Evolutionary conservation across 2,888 invertebrate genomes (phyloP).

Genomic region (Tillus elongatus): DNA sequence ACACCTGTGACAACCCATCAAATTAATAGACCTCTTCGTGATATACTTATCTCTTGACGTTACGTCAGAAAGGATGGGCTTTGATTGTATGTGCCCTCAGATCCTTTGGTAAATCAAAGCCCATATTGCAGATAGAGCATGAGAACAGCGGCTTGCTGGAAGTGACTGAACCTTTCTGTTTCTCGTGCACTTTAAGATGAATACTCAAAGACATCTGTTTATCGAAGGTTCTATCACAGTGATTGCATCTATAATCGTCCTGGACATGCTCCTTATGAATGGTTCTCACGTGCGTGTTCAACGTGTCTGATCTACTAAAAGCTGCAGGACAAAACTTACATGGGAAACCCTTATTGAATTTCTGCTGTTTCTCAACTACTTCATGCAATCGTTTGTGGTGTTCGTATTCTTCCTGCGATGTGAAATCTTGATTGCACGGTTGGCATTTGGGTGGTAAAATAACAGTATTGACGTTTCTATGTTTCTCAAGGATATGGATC

Average conservation of each 20-base stretch:
- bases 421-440: slow-evolving; percentile 53
- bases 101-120: slow-evolving; percentile 37
- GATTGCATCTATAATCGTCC: slow-evolving; percentile 49
- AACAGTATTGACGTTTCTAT: slow-evolving; percentile 34
- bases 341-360: slow-evolving; percentile 34
- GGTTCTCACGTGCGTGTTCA: slow-evolving; percentile 55
- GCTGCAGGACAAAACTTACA: slow-evolving; percentile 56
- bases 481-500: slow-evolving; percentile 37
- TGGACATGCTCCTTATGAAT: slow-evolving; percentile 46
- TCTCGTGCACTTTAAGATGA: slow-evolving; percentile 52
- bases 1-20: no score
- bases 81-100: slow-evolving; percentile 37
- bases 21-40: no score
- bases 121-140: slow-evolving; percentile 50
- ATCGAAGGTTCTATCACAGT: slow-evolving; percentile 54
- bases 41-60: no score
- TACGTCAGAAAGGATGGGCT: slow-evolving; percentile 37
- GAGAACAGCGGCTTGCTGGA: slow-evolving; percentile 41
- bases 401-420: slow-evolving; percentile 51
- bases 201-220: slow-evolving; percentile 55
- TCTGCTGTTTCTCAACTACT: slow-evolving; percentile 30
- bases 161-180: slow-evolving; percentile 7
- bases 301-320: slow-evolving; percentile 53
- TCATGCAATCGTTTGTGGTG: slow-evolving; percentile 48
- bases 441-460: slow-evolving; percentile 42